These are phyloP conservation scores for Chlorops oryzae DNA, from an alignment of 1,140 invertebrate species.

Conservation along the genomic window DNA sequence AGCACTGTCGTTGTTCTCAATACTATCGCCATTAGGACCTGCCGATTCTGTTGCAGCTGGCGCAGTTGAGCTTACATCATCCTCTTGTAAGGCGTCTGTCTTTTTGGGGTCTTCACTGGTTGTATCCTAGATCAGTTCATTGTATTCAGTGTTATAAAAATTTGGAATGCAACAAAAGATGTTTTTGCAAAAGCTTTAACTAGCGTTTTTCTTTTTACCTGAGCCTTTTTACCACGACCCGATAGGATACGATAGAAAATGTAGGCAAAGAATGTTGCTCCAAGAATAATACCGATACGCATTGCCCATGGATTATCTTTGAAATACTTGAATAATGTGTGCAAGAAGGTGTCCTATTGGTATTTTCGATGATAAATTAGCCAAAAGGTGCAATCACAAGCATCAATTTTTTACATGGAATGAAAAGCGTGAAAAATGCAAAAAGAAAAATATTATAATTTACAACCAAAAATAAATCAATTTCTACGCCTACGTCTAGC, in stretches of 20 bases:
- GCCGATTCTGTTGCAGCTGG: slow-evolving; percentile 17
- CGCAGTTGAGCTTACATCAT: no score
- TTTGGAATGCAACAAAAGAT: background rate
- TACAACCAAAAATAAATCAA: slow-evolving; percentile 7
- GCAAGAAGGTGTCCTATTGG: slow-evolving; percentile 77
- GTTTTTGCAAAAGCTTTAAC: slow-evolving; percentile 10
- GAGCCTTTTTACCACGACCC: slow-evolving; percentile 62
- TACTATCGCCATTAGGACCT: slow-evolving; percentile 20
- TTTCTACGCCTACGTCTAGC: no score
- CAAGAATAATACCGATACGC: slow-evolving; percentile 74
- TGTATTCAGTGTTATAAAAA: background rate
- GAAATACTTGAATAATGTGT: slow-evolving; percentile 72
- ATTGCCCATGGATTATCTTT: slow-evolving; percentile 88
- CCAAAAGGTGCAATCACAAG: slow-evolving; percentile 28
- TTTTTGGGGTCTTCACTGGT: slow-evolving; percentile 27
- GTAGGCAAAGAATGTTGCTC: slow-evolving; percentile 71
- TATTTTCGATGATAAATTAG: no score
- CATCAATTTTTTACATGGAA: no score
- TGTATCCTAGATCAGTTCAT: slow-evolving; percentile 19
- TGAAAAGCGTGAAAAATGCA: slow-evolving; percentile 26
- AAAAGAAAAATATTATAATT: slow-evolving; percentile 14
- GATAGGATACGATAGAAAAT: slow-evolving; percentile 69
- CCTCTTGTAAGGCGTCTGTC: slow-evolving; percentile 29
- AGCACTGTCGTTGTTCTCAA: slow-evolving; percentile 26
- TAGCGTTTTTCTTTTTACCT: slow-evolving; percentile 33